Evolutionary conservation across 1,140 invertebrate species (phyloP).

Genomic region (Bombus waltoni): DNA sequence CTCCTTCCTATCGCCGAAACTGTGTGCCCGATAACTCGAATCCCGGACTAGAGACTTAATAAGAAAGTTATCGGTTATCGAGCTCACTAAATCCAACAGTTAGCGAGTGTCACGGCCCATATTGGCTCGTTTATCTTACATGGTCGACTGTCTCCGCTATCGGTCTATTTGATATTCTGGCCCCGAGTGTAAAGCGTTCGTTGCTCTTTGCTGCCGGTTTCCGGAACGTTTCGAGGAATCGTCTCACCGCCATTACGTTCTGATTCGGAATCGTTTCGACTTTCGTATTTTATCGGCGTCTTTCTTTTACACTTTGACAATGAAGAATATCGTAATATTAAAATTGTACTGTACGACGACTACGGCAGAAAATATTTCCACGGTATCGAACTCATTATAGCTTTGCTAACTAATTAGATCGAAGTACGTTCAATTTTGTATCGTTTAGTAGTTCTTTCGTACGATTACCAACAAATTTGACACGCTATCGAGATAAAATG

Average conservation of each 20-base stretch:
- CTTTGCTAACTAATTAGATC: too few relatives aligned
- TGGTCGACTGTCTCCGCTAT: conserved; percentile 65
- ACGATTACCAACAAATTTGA: too few relatives aligned
- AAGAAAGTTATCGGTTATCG: conserved; percentile 77
- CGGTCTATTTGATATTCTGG: conserved; percentile 76
- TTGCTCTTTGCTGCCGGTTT: conserved; percentile 51
- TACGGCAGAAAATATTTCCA: neutral
- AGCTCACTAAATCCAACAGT: conserved; percentile 74
- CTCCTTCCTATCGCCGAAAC: conserved; percentile 10
- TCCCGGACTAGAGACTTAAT: conserved; percentile 67
- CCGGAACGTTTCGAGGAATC: conserved; percentile 34
- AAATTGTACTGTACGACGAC: too few relatives aligned
- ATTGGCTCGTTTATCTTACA: conserved; percentile 78
- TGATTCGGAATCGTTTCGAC: neutral
- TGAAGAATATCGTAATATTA: neutral
- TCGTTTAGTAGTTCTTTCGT: too few relatives aligned
- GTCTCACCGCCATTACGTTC: conserved; percentile 22
- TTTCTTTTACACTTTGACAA: neutral
- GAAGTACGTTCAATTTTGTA: too few relatives aligned
- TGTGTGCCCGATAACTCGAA: conserved; percentile 55
- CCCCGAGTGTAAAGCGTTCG: conserved; percentile 64
- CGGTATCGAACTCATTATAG: too few relatives aligned
- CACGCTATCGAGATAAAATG: too few relatives aligned
- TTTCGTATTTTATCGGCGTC: neutral
- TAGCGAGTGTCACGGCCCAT: conserved; percentile 75